A percentile compares a stretch with the other conserved stretches of the same genome.
These are phyloP conservation scores for Hydrocynus forskahlii DNA, from an alignment of 2,797 vertebrate species.

Conservation along the genomic window DNA sequence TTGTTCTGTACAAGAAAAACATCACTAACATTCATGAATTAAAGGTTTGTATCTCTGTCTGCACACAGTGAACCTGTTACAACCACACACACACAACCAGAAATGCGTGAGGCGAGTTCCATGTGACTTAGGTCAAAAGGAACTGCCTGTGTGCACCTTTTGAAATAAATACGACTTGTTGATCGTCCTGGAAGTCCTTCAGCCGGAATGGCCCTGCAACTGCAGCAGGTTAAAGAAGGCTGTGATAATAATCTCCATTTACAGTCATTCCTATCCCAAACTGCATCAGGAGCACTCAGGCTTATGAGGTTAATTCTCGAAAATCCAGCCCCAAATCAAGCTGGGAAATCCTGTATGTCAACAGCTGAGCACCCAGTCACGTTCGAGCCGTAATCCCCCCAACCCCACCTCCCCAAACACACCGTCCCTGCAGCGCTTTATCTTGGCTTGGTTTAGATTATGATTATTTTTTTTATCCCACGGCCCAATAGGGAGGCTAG, in stretches of 20 bases:
- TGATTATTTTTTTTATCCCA: conserved; percentile 4
- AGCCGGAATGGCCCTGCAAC: not conserved
- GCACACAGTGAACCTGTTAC: too few relatives aligned
- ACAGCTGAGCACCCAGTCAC: conserved; percentile 3
- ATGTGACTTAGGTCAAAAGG: not conserved
- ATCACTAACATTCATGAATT: too few relatives aligned
- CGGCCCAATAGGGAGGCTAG: not conserved
- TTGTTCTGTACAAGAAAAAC: too few relatives aligned
- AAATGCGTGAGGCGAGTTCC: too few relatives aligned
- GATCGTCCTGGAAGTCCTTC: not conserved
- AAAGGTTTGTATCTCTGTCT: too few relatives aligned
- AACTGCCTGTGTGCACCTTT: not conserved
- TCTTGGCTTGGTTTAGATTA: conserved; percentile 33
- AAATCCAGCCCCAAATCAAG: conserved; percentile 20
- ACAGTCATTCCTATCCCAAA: conserved; percentile 19
- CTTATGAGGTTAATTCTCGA: conserved; percentile 27
- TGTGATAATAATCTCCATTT: conserved; percentile 21
- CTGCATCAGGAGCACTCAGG: conserved; percentile 18
- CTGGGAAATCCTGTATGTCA: conserved; percentile 16
- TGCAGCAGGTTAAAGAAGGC: not conserved
- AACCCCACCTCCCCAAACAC: not conserved
- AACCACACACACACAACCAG: too few relatives aligned
- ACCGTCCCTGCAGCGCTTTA: conserved; percentile 18
- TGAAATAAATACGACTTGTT: not conserved
- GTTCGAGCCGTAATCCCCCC: conserved; percentile 13